phyloP scores from a whole-genome alignment of 53 echinoderm and acorn worm species.

The Paracentrotus lividus region DNA sequence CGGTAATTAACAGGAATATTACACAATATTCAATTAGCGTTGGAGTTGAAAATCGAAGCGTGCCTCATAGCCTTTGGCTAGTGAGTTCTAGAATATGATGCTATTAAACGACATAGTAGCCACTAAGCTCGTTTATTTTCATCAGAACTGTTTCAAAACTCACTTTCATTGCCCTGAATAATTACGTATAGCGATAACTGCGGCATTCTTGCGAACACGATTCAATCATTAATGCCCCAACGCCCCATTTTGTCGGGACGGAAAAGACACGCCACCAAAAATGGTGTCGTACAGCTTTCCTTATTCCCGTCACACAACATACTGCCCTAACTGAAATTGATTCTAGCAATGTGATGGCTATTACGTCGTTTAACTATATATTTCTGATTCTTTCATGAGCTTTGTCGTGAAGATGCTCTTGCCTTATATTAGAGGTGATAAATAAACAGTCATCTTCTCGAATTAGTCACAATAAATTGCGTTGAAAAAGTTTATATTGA shows the following conservation, averaged over 20 bases:
- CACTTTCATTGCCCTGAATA: conserved; percentile 18
- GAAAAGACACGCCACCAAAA: conserved; percentile 48
- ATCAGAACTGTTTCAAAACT: conserved; percentile 58
- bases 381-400: neutral
- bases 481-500: no score
- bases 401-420: neutral
- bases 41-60: neutral
- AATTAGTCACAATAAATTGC: no score
- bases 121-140: conserved; percentile 8
- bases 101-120: conserved; percentile 18
- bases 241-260: conserved; percentile 8
- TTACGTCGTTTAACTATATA: neutral
- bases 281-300: neutral
- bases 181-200: conserved; percentile 1
- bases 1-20: neutral
- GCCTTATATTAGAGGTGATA: neutral
- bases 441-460: conserved; percentile 3
- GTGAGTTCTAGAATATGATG: neutral
- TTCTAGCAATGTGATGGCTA: neutral
- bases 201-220: conserved; percentile 64
- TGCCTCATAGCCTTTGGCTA: neutral
- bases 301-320: neutral
- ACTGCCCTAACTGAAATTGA: conserved; percentile 5
- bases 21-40: conserved; percentile 23
- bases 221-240: conserved; percentile 61